Evolutionary conservation across 2,888 invertebrate species (phyloP).

Genomic region (Agrotis exclamationis): DNA sequence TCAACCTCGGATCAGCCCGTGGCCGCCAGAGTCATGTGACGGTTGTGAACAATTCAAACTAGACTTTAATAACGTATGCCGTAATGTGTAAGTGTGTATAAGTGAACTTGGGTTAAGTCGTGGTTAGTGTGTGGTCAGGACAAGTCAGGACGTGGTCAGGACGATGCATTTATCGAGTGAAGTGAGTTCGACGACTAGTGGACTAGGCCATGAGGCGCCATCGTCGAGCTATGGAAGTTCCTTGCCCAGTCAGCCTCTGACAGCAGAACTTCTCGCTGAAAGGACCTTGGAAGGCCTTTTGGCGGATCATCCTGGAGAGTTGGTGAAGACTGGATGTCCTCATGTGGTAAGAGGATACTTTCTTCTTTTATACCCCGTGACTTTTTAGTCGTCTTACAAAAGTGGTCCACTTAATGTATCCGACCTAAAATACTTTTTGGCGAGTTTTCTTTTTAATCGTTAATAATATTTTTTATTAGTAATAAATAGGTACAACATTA

Average conservation of each 20-base stretch:
- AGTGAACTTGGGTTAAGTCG: conserved; percentile 62
- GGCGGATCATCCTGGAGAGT: conserved; percentile 97
- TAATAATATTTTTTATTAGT: too few relatives aligned
- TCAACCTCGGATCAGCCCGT: conserved; percentile 46
- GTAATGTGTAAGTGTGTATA: conserved; percentile 65
- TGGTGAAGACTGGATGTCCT: conserved; percentile 98
- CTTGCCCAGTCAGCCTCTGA: conserved; percentile 92
- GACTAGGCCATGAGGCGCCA: conserved; percentile 88
- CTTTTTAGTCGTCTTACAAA: too few relatives aligned
- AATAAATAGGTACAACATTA: too few relatives aligned
- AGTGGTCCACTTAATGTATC: too few relatives aligned
- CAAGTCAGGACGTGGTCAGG: conserved; percentile 51
- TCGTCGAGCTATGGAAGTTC: conserved; percentile 85
- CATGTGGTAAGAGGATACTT: conserved; percentile 93
- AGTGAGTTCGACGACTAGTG: conserved; percentile 93
- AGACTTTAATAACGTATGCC: conserved; percentile 47
- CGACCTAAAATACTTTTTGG: too few relatives aligned
- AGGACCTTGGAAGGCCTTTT: conserved; percentile 96
- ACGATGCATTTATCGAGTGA: conserved; percentile 96
- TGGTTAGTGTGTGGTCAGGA: conserved; percentile 14
- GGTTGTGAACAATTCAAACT: conserved; percentile 69
- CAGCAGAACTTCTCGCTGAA: conserved; percentile 96
- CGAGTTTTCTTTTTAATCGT: too few relatives aligned
- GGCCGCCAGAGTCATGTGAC: conserved; percentile 81
- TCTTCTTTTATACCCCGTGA: not conserved